phyloP scores from a whole-genome alignment of 2,888 invertebrate genomes.

The Mamestra brassicae region DNA sequence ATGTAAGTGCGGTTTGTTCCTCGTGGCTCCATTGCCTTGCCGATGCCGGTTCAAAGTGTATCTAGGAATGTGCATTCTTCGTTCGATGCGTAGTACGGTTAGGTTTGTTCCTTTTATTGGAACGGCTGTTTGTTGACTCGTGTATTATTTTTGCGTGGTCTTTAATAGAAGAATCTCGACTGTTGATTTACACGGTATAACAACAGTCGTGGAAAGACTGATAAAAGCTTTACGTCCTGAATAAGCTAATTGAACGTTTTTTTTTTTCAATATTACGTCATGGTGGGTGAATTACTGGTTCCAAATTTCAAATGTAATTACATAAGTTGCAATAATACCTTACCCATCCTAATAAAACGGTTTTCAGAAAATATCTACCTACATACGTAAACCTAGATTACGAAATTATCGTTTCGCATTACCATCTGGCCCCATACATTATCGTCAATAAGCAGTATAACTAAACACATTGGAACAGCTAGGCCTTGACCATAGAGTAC shows the following conservation, averaged over 20 bases:
- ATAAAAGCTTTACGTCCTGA: neutral
- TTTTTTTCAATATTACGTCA: too few relatives aligned
- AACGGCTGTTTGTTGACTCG: constrained; percentile 9
- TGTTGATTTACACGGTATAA: too few relatives aligned
- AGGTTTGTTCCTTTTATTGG: constrained; percentile 1
- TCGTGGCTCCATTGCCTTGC: constrained; percentile 27
- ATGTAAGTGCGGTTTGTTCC: constrained; percentile 44
- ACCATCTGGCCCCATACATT: neutral
- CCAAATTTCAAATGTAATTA: neutral
- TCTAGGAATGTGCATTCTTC: constrained; percentile 40
- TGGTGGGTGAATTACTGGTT: neutral
- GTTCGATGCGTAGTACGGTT: constrained; percentile 27
- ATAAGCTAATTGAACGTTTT: neutral
- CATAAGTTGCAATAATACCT: neutral
- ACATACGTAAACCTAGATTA: neutral
- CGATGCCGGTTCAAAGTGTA: constrained; percentile 34
- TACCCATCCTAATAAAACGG: neutral
- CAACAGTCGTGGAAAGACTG: too few relatives aligned
- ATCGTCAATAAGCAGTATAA: constrained; percentile 20
- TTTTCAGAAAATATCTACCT: neutral
- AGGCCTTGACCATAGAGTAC: neutral
- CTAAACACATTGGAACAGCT: neutral
- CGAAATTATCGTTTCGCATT: constrained; percentile 12
- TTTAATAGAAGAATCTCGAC: too few relatives aligned
- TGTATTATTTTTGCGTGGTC: neutral